phyloP scores from a whole-genome alignment of 2,113 vertebrate species.

The Etheostoma spectabile region DNA sequence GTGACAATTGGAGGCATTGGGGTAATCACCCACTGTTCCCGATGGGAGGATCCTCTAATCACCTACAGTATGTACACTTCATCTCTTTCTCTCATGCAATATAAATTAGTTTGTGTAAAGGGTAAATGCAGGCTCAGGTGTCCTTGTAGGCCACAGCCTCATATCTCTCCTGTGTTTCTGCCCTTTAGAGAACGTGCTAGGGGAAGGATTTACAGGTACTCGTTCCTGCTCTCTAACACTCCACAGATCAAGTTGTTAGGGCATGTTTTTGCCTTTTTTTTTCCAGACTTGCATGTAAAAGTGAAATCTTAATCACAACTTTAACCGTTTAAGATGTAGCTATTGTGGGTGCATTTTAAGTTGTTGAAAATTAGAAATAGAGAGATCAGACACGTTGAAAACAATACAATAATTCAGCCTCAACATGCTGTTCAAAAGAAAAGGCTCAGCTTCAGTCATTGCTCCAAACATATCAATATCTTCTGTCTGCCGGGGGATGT shows the following conservation, averaged over 20 bases:
- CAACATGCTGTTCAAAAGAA: too few relatives aligned
- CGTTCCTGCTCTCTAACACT: not conserved
- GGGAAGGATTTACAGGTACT: not conserved
- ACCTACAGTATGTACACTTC: constrained; percentile 25
- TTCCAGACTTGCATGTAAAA: not conserved
- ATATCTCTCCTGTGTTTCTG: constrained; percentile 46
- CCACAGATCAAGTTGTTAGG: not conserved
- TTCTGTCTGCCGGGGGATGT: too few relatives aligned
- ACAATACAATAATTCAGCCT: too few relatives aligned
- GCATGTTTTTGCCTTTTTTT: not conserved
- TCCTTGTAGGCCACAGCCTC: constrained; percentile 31
- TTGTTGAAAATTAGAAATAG: too few relatives aligned
- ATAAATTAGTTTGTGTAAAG: constrained; percentile 59
- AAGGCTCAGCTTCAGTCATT: too few relatives aligned
- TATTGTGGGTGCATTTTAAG: not conserved
- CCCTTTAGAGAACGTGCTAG: constrained; percentile 41
- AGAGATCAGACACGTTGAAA: too few relatives aligned
- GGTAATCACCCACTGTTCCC: constrained; percentile 62
- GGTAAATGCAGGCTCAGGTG: constrained; percentile 58
- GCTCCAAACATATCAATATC: too few relatives aligned
- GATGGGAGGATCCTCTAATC: constrained; percentile 62
- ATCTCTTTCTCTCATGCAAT: constrained; percentile 57
- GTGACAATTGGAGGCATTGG: not conserved
- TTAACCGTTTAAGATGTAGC: not conserved
- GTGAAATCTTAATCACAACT: not conserved